Evolutionary conservation across 2,888 invertebrate genomes (phyloP).

Genomic region (Pristionchus fissidentatus): DNA sequence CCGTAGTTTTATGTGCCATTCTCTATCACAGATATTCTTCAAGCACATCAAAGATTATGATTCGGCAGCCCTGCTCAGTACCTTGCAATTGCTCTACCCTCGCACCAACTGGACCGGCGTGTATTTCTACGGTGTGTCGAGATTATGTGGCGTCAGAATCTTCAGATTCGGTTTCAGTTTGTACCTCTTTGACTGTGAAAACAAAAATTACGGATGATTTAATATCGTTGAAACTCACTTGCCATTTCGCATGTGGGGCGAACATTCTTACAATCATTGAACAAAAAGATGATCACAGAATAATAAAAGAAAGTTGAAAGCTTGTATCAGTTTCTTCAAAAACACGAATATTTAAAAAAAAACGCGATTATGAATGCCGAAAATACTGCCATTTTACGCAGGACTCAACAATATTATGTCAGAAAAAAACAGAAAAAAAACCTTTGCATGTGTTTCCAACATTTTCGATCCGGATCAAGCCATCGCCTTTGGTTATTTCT

Average conservation of each 20-base stretch:
- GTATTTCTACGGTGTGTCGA: background rate
- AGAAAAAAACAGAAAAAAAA: background rate
- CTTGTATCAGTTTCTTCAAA: too few relatives aligned
- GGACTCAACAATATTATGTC: background rate
- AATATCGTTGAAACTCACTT: too few relatives aligned
- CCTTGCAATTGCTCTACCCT: background rate
- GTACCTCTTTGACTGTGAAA: too few relatives aligned
- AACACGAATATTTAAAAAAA: too few relatives aligned
- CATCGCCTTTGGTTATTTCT: background rate
- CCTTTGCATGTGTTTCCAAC: background rate
- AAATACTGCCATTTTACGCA: background rate
- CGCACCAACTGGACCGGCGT: background rate
- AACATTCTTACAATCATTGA: too few relatives aligned
- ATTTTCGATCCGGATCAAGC: background rate
- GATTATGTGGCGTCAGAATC: too few relatives aligned
- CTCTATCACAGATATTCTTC: background rate
- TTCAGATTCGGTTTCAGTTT: too few relatives aligned
- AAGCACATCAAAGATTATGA: slow-evolving; percentile 9
- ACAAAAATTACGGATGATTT: too few relatives aligned
- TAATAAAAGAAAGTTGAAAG: too few relatives aligned
- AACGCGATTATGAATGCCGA: too few relatives aligned
- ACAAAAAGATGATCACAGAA: too few relatives aligned
- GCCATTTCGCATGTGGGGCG: too few relatives aligned
- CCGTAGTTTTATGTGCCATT: background rate
- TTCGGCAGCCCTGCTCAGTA: background rate